Percentiles rank a stretch among this genome's conserved stretches.
phyloP scores from a whole-genome alignment of 2,113 vertebrate species.

The Saccopteryx bilineata region DNA sequence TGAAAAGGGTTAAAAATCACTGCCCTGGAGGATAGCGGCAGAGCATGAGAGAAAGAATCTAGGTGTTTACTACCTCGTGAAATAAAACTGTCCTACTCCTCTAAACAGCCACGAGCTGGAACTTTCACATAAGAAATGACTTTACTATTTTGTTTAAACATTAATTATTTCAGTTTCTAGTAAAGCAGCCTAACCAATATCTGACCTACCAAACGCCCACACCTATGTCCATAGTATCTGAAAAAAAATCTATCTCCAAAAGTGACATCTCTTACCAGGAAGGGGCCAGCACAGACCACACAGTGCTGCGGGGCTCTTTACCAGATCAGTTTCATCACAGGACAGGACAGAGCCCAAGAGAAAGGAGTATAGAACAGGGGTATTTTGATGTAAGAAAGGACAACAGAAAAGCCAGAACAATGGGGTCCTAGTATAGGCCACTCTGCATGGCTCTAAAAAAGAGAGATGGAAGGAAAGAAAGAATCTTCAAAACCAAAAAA shows the following conservation, averaged over 20 bases:
- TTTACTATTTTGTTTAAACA: not conserved
- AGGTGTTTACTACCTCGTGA: not conserved
- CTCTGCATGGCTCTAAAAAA: not conserved
- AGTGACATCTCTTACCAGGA: not conserved
- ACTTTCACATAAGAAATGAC: not conserved
- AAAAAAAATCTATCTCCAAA: not conserved
- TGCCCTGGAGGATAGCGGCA: too few relatives aligned
- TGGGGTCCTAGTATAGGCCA: rapidly evolving
- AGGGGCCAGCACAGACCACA: not conserved
- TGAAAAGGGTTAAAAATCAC: not conserved
- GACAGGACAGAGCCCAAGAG: not conserved
- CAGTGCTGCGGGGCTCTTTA: not conserved
- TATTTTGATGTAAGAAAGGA: not conserved
- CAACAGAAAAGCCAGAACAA: not conserved
- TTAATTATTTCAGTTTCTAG: slow-evolving; percentile 13
- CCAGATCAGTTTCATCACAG: not conserved
- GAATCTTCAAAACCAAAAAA: not conserved
- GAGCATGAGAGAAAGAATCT: not conserved
- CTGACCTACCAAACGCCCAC: not conserved
- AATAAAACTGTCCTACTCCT: not conserved
- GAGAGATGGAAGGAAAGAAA: not conserved
- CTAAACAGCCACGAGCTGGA: not conserved
- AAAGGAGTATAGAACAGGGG: not conserved
- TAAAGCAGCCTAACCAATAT: not conserved
- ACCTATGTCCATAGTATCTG: not conserved